Conservation (phyloP, 2,888 invertebrate genomes). For the Yponomeuta cagnagella region DNA sequence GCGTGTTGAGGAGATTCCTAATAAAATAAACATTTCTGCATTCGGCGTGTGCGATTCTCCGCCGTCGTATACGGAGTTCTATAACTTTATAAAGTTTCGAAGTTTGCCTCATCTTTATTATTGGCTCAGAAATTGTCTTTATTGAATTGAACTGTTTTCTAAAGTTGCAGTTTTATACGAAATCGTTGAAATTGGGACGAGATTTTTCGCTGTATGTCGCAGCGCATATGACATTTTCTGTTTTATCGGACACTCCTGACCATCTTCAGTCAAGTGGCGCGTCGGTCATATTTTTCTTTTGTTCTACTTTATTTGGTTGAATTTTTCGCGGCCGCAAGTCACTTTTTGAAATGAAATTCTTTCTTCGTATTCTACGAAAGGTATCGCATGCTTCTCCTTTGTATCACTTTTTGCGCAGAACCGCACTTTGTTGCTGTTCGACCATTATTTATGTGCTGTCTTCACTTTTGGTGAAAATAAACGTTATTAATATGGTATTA, state of each 20-base stretch:
- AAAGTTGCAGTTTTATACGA: slow-evolving; percentile 6
- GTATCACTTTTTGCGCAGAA: slow-evolving; percentile 70
- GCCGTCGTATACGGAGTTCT: slow-evolving; percentile 59
- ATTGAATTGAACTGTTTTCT: slow-evolving; percentile 59
- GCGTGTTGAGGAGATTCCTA: slow-evolving; percentile 57
- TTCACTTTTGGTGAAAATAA: slow-evolving; percentile 41
- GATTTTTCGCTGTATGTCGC: not conserved
- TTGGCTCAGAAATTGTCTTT: slow-evolving; percentile 55
- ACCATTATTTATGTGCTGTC: slow-evolving; percentile 60
- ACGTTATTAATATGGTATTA: slow-evolving; percentile 21
- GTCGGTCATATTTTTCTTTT: slow-evolving; percentile 47
- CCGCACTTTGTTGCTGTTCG: slow-evolving; percentile 54
- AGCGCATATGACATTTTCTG: not conserved
- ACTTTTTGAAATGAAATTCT: slow-evolving; percentile 69
- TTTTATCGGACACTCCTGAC: not conserved
- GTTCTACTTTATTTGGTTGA: slow-evolving; percentile 54
- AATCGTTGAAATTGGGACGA: not conserved
- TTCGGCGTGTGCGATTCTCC: slow-evolving; percentile 46
- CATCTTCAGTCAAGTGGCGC: slow-evolving; percentile 22
- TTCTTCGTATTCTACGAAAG: slow-evolving; percentile 71
- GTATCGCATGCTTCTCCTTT: slow-evolving; percentile 72
- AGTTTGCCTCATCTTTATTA: slow-evolving; percentile 68
- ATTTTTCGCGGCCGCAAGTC: slow-evolving; percentile 55
- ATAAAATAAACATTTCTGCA: slow-evolving; percentile 68
- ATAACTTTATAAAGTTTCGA: slow-evolving; percentile 47